Conservation (phyloP, 2,113 vertebrate genomes). For the Nothobranchius furzeri region DNA sequence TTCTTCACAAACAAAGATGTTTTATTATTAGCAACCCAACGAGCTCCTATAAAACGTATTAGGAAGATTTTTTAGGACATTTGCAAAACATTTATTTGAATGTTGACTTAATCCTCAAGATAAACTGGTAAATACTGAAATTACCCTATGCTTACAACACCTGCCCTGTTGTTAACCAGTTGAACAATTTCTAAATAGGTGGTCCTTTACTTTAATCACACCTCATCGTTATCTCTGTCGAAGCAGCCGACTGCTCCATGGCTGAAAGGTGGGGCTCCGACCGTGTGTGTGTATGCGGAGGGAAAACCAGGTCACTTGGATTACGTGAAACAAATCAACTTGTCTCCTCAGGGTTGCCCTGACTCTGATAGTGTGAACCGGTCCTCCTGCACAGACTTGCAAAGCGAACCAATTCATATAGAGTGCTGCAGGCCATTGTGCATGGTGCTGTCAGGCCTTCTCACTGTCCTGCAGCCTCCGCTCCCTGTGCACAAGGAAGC, state of each 20-base stretch:
- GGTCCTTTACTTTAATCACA: background rate
- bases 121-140: too few species aligned
- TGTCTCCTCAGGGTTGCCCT: slow-evolving; percentile 49
- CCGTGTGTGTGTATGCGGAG: slow-evolving; percentile 2
- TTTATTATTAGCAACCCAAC: too few species aligned
- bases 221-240: background rate
- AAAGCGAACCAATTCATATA: slow-evolving; percentile 43
- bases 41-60: too few species aligned
- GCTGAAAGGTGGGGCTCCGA: background rate
- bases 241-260: background rate
- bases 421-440: slow-evolving; percentile 52
- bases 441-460: slow-evolving; percentile 57
- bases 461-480: slow-evolving; percentile 37
- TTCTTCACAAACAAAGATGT: too few species aligned
- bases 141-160: too few species aligned
- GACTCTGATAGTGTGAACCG: slow-evolving; percentile 35
- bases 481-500: background rate
- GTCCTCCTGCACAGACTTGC: slow-evolving; percentile 58
- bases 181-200: background rate
- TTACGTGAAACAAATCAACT: slow-evolving; percentile 62
- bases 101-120: too few species aligned
- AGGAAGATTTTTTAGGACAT: too few species aligned
- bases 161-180: background rate
- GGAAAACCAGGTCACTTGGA: slow-evolving; percentile 43
- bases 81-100: too few species aligned